Conservation (phyloP, 2,888 invertebrate species). For the Bruchidius siliquastri region DNA sequence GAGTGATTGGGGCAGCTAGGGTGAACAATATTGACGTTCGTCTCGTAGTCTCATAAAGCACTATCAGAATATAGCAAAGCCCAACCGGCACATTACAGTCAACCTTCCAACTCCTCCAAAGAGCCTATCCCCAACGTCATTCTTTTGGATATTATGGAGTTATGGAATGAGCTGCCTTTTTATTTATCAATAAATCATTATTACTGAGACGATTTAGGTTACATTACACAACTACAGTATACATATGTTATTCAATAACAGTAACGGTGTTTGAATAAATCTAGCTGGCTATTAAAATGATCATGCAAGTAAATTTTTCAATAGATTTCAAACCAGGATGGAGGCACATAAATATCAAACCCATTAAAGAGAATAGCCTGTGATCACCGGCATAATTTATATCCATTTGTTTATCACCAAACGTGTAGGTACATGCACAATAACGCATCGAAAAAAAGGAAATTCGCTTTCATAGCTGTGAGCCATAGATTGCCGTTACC, state of each 20-base stretch:
- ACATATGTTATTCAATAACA: not conserved
- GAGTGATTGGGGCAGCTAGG: no score
- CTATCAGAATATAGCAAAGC: no score
- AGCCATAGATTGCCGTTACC: not conserved
- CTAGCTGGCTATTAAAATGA: not conserved
- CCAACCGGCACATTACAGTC: no score
- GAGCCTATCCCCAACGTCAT: no score
- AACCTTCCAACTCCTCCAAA: no score
- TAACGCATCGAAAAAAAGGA: not conserved
- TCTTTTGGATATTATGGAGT: no score
- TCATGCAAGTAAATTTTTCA: not conserved
- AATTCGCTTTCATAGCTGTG: not conserved
- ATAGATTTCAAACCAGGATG: not conserved
- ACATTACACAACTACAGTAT: no score
- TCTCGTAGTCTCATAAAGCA: no score
- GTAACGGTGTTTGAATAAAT: not conserved
- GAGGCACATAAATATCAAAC: not conserved
- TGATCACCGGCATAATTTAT: not conserved
- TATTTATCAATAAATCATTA: no score
- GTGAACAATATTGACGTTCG: no score
- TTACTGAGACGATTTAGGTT: no score
- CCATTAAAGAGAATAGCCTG: not conserved
- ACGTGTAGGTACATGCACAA: not conserved
- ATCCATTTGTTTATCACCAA: not conserved
- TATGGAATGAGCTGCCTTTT: no score